Evolutionary conservation across 2,797 vertebrate genomes (phyloP), one percentile per base, ranked within the genome.

Genomic region (Mus caroli): DNA sequence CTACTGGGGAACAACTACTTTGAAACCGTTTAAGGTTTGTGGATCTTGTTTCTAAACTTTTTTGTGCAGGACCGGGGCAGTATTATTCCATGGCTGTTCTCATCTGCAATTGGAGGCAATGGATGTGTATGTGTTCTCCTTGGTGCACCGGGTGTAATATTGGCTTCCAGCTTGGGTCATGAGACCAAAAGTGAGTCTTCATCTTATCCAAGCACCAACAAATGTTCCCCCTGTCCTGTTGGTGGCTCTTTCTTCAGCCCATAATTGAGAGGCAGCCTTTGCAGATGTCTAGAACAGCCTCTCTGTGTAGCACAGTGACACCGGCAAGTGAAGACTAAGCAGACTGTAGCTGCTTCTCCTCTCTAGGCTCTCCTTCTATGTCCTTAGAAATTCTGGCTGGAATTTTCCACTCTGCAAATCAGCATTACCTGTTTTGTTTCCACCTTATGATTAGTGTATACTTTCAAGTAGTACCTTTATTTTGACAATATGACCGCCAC

Each of bases 401-500:
- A 73, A 80, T 15, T 20, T 91, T 91, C 37, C 46, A 14, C 79
- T 90, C 4, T 26, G 60, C 22, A 62, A 91, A 24, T 79, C 71
- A 94, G 10, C 28, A 5, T 80, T 87, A 90, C 28, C 22, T 78
- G 6, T 83, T 40, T 69, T 71, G 19, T 24, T 92, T 95, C 88
- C 78, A 64, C 34, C 9, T 80, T 88, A 40, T 37, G 73, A 60
- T 96, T 58, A 78, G 28, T 95, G 9, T 7, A 28, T 82, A 88
- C 15, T 91, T 94, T 95, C 50, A 78, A 34, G 14, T 93, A 56
- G 20, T 22, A 12, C 46, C 56, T 93, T 91, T 34, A 40, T 83
- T 73, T 71, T 90, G 26, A 75, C 20, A 40, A 7, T 43, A 83
- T 69, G 26, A 40, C 54, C 67, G 14, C 43, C 69, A 92, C 75